Percentiles rank a stretch among this genome's conserved stretches.
Conservation (phyloP, 2,113 vertebrate genomes). For the Merops nubicus region DNA sequence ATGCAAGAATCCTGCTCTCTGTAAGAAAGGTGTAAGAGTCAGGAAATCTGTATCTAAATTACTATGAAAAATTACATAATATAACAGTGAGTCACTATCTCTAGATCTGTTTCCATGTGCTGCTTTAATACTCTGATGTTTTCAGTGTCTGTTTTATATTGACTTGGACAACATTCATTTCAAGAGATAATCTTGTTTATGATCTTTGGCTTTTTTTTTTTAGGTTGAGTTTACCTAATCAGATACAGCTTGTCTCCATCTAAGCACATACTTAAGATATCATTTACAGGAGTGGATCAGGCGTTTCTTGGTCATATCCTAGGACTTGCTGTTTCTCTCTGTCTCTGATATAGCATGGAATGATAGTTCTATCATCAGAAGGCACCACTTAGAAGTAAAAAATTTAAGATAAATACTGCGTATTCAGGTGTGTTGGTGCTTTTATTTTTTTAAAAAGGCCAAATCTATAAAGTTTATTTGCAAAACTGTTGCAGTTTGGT, state of each 20-base stretch:
- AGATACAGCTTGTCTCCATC: not conserved
- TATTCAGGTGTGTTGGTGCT: fast-evolving
- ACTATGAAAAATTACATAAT: not conserved
- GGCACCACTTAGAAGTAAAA: not conserved
- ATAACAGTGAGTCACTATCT: not conserved
- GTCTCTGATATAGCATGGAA: not conserved
- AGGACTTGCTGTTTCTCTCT: not conserved
- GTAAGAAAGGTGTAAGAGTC: not conserved
- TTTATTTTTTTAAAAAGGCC: too few species aligned
- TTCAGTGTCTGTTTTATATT: not conserved
- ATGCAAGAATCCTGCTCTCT: not conserved
- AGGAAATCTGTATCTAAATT: not conserved
- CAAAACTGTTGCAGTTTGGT: not conserved
- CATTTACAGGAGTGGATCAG: not conserved
- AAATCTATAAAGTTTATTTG: too few species aligned
- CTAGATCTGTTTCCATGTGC: not conserved
- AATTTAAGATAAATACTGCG: not conserved
- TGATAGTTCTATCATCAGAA: not conserved
- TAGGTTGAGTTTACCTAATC: not conserved
- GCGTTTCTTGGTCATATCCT: not conserved
- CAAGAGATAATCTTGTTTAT: not conserved
- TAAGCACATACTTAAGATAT: not conserved
- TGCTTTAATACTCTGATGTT: not conserved
- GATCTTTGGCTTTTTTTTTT: not conserved
- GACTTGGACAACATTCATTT: not conserved